Base-by-base conservation (phyloP, 2,888 invertebrate genomes). In the Trissolcus japonicus region DNA sequence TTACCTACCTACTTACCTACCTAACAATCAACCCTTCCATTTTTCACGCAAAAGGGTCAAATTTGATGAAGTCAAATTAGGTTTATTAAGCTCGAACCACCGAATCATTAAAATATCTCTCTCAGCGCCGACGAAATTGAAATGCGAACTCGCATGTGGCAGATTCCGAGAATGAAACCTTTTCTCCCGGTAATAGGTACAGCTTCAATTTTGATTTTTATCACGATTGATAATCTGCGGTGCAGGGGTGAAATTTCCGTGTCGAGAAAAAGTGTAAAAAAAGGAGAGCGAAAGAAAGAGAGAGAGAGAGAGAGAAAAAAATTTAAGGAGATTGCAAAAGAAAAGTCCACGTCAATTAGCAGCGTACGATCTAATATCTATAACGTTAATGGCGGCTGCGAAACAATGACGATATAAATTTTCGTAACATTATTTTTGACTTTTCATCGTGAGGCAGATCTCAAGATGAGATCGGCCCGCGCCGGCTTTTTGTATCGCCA, bases 1-100 rank as follows among this genome's bases (percentile, higher is more conserved):
- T 76, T 76, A 82, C 81, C 82, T 77, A 72, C 76, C 72, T 72
- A 77, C 76, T 72, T 77, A 77, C 76, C 76, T 77, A 77, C 79
- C 80, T 78, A 80, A 59, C 69, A 75, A 75, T 69, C 68, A 69
- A 60, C 75, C 65, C 75, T 60, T 68, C 60, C 55, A 75, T 69
- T 69, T 63, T 71, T 78, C 55, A 51, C 62, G 60, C 69, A 69
- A 76, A 43, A 76, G 69, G 66, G 71, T 69, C 69, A 69, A 55
- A 66, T 76, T 69, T 71, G 76, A 71, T 71, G 60, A 71, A 75
- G 63, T 69, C 60, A 59, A 75, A 71, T 71, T 61, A 71, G 71
- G 57, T 61, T 71, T 71, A 67, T 66, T 61, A 71, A 57, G 21
- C 51, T 61, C 40, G 68, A 60, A 75, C 50, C 75, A 53, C 53